Evolutionary conservation across 2,113 vertebrate species (phyloP), one percentile per base, ranked within the genome.

Genomic region (Osmerus mordax): DNA sequence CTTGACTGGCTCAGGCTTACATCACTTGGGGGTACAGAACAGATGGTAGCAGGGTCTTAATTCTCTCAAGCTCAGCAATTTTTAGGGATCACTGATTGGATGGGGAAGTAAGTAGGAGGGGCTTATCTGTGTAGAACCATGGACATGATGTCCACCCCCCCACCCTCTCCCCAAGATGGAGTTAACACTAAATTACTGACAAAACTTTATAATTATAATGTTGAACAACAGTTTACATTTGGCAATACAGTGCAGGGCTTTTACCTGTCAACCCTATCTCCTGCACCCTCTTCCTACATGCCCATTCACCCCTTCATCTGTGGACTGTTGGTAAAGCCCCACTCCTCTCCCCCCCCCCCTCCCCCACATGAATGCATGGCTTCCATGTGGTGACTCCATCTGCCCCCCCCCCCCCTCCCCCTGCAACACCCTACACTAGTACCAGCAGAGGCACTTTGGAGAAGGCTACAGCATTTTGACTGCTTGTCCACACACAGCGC

Each of bases 341-440:
- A 25, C 65, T 19, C 69, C 56, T 54, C 67, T 18, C 13, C 75
- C 70, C 23, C 23, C 23, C 23, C 23, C 23, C 23, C 23, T 2
- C 23, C 23, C 23, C 23, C 23, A 1, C 70, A 71, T 73, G 21
- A 83, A 84, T 90, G 91, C 91, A 92, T 92, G 91, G 87, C 87
- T 89, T 90, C 78, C 88, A 82, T 89, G 84, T 91, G 87, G 84
- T 74, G 87, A 83, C 73, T 84, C 83, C 86, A 89, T 90, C 84
- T 89, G 7, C 86, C 81, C 82, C 71, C 79, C 16, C 70, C 67
- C 21, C 23, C 36, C 21, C 71, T 69, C 83, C 68, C 47, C 18
- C 28, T 67, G 28, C 55, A 51, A 41, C n/a, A 2, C 19, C 19
- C 19, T 2, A 54, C 75, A 64, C 72, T 78, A 84, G 80, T 65